Evolutionary conservation across 2,797 vertebrate species (phyloP), one percentile per base, ranked within the genome.

Genomic region (Percopsis omiscomaycus): DNA sequence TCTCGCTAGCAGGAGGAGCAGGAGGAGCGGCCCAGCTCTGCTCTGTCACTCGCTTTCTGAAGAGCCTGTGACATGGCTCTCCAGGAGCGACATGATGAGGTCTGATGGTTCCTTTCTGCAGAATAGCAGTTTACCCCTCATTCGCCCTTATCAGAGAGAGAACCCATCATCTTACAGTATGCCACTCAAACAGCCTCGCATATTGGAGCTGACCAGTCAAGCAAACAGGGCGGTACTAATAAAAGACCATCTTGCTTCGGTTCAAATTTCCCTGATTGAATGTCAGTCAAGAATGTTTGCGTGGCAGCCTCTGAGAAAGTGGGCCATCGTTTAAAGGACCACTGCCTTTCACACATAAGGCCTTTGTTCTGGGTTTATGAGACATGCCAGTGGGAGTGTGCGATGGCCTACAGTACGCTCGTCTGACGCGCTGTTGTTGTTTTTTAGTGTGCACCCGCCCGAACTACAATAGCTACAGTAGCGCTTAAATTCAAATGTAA

Each of bases 201-300:
- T 89, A 89, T 88, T 87, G 89, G 83, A 90, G 88, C 85, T 88
- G 90, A 90, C 89, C 90, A 89, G 86, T 88, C 85, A 88, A 88
- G 90, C 90, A 90, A 92, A 90, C 88, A 84, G 82, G 88, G 88
- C 79, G 84, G 80, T 68, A 72, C 90, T 91, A 91, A 92, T 91
- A 90, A 91, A 93, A 92, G 88, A 89, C 85, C 90, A 86, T 90
- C 90, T 86, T 89, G 89, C 90, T 86, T 89, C 85, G 85, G 84
- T 93, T 92, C 90, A 91, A 87, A 90, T 92, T 90, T 89, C 88
- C 91, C 89, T 92, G 91, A 93, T 92, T 92, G 90, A 92, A 89
- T 92, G 92, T 92, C 92, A 92, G 88, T 92, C 91, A 92, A 84
- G 90, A 92, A 91, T 92, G 89, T 92, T 91, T 91, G 86, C 78